Evolutionary conservation across 2,797 vertebrate genomes (phyloP), one percentile per base, ranked within the genome.

Genomic region (Balearica regulorum): DNA sequence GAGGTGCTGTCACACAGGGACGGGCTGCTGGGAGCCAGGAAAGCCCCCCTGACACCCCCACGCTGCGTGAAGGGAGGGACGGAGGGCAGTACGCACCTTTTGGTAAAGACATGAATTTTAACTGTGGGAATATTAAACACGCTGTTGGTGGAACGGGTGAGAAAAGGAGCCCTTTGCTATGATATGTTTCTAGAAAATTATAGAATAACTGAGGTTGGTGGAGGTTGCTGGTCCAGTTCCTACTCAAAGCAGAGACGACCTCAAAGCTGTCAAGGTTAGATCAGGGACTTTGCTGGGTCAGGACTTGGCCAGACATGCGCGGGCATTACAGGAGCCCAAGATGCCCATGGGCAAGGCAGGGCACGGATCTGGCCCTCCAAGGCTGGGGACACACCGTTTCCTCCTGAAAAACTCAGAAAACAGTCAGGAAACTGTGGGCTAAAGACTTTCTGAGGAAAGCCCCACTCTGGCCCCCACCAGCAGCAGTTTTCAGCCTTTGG

Each of bases 61-160:
- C 0, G 0, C 35, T 49, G 46, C 3, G 2, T 2, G 33, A 41
- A 43, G 37, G 37, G 54, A 81, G 26, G 41, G 41, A n/a, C 31
- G 35, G 49, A 48, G 53, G 33, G 2, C 5, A 57, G 19, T 8
- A 26, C 1, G 4, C 18, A 26, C 21, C 49, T 33, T 48, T 20
- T 43, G 41, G 22, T 22, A 76, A 83, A 93, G 10, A 44, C 0
- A 4, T 14, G 17, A 17, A 43, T 76, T 64, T 35, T 37, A 58
- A 58, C 5, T 51, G 71, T 33, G 43, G 25, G 41, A 77, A 25
- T 48, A 48, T n/a, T 37, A 16, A 75, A n/a, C 6, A 2, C 1
- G 5, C n/a, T 69, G 29, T 9, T 35, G 16, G 66, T 54, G 51
- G 68, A 77, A 84, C 20, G 7, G 58, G 28, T 64, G 44, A 66